These are phyloP conservation scores for Bradypodion pumilum DNA, from an alignment of 2,797 vertebrate genomes.

Conservation along the genomic window DNA sequence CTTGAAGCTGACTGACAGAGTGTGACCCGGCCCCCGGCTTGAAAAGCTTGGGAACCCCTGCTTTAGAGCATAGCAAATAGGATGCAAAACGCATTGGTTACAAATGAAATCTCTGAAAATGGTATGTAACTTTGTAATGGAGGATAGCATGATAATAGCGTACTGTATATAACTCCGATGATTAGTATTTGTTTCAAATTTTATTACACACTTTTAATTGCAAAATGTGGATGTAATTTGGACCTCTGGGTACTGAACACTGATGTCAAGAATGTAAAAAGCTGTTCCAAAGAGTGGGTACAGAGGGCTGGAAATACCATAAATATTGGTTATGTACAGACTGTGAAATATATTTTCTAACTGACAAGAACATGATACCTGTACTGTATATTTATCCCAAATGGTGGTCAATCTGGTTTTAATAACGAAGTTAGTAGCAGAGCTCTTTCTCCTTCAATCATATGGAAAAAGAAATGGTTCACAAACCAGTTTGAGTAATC, in stretches of 20 bases:
- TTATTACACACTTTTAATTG: not conserved
- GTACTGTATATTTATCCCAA: slow-evolving; percentile 16
- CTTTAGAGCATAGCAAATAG: no score
- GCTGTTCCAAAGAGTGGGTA: not conserved
- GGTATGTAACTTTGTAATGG: not conserved
- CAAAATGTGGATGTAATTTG: not conserved
- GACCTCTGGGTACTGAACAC: not conserved
- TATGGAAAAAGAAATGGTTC: not conserved
- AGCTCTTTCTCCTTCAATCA: not conserved
- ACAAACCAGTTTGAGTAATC: not conserved
- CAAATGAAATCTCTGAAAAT: not conserved
- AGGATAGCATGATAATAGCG: not conserved
- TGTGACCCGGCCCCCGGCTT: no score
- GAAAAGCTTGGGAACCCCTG: no score
- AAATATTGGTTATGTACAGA: not conserved
- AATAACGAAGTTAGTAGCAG: not conserved
- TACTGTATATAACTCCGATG: not conserved
- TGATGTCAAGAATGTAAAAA: not conserved
- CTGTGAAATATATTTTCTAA: not conserved
- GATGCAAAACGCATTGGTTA: not conserved
- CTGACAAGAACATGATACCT: not conserved
- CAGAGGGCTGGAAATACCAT: not conserved
- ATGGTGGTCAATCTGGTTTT: slow-evolving; percentile 4
- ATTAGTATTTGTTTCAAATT: not conserved
- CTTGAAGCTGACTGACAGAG: no score